These are phyloP conservation scores for Corydoras sp. DNA, from an alignment of 2,113 vertebrate genomes.

Conservation along the genomic window DNA sequence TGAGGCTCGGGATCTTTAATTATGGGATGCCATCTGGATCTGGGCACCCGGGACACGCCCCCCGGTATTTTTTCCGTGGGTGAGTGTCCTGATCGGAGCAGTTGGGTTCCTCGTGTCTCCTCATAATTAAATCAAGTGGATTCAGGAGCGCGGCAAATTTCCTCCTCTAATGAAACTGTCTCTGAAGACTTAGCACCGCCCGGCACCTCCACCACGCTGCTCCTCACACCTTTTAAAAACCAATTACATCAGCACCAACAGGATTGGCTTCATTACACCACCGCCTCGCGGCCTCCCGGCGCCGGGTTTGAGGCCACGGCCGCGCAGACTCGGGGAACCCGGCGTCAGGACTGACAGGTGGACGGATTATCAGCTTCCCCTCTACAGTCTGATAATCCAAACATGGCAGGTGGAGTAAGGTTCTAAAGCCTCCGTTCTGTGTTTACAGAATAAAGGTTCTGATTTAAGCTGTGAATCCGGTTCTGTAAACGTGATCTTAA, in stretches of 20 bases:
- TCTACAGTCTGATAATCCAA: no score
- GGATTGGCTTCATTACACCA: constrained; percentile 24
- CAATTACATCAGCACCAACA: constrained; percentile 30
- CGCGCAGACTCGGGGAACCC: no score
- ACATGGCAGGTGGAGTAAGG: no score
- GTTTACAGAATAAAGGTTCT: no score
- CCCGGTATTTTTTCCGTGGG: not conserved
- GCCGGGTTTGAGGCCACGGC: no score
- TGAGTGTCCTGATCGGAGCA: not conserved
- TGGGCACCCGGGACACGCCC: not conserved
- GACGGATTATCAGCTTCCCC: no score
- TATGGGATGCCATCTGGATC: not conserved
- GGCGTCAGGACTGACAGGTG: no score
- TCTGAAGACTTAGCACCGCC: constrained; percentile 22
- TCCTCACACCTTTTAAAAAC: constrained; percentile 39
- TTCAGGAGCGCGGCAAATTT: constrained; percentile 20
- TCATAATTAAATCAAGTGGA: constrained; percentile 40
- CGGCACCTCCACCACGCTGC: constrained; percentile 18
- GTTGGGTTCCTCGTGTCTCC: constrained; percentile 3
- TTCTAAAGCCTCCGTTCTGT: no score
- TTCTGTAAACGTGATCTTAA: no score
- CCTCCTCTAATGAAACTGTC: constrained; percentile 19
- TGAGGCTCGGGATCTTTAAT: not conserved
- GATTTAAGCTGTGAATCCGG: no score
- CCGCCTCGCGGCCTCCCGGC: not conserved